Conservation (phyloP, 2,888 invertebrate genomes). For the Caenorhabditis drosophilae region DNA sequence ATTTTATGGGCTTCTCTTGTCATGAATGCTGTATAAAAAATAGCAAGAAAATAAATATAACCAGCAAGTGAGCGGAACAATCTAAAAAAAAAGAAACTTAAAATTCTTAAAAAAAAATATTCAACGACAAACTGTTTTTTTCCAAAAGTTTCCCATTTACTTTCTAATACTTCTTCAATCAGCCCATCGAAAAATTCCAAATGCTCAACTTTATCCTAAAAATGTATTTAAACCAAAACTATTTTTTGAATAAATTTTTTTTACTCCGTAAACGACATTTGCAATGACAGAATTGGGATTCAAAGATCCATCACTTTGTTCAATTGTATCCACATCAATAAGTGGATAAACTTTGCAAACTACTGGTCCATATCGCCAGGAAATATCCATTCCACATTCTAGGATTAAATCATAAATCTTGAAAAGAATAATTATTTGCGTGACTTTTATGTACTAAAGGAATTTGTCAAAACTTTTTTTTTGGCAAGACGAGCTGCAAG, state of each 20-base stretch:
- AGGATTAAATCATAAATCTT: conserved; percentile 93
- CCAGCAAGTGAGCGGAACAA: conserved; percentile 78
- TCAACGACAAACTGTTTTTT: conserved; percentile 72
- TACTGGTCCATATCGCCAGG: conserved; percentile 90
- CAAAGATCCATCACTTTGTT: conserved; percentile 85
- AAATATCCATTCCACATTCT: conserved; percentile 91
- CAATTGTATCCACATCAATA: conserved; percentile 81
- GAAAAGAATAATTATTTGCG: no score
- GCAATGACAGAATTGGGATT: conserved; percentile 92
- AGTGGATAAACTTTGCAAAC: conserved; percentile 81
- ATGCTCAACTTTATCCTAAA: conserved; percentile 89
- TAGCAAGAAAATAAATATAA: conserved; percentile 86
- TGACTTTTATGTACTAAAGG: no score
- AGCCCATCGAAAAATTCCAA: conserved; percentile 92
- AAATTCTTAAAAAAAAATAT: background rate
- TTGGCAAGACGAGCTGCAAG: conserved; percentile 73
- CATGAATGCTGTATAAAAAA: conserved; percentile 86
- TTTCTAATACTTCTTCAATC: conserved; percentile 88
- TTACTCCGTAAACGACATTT: conserved; percentile 91
- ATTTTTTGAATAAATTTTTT: conserved; percentile 6
- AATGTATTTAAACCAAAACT: conserved; percentile 1
- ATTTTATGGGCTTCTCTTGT: conserved; percentile 73
- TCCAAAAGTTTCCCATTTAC: conserved; percentile 97
- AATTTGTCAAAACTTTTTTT: conserved; percentile 43
- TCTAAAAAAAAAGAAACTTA: conserved; percentile 15